phyloP scores from a whole-genome alignment of 2,113 vertebrate species.

The Cephalophus harveyi region DNA sequence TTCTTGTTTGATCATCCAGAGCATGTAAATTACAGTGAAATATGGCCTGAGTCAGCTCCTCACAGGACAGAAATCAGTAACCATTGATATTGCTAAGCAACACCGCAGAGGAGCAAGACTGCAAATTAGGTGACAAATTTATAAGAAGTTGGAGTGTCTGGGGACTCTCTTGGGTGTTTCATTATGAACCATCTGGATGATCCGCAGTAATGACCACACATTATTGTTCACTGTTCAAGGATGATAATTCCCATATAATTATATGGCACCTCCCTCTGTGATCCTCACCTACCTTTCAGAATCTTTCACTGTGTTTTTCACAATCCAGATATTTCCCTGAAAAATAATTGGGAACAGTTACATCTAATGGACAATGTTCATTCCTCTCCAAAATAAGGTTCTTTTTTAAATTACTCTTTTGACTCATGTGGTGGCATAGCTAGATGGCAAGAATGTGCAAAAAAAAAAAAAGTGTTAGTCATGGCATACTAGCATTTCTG shows the following conservation, averaged over 20 bases:
- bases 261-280: not conserved
- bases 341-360: slow-evolving; percentile 9
- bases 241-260: slow-evolving; percentile 53
- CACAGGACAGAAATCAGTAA: slow-evolving; percentile 58
- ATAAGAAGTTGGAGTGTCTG: slow-evolving; percentile 62
- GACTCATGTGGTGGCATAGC: not conserved
- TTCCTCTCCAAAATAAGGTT: not conserved
- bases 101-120: slow-evolving; percentile 50
- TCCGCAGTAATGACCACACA: slow-evolving; percentile 57
- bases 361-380: not conserved
- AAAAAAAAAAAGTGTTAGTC: not conserved
- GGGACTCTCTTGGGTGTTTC: slow-evolving; percentile 52
- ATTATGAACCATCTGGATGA: slow-evolving; percentile 70
- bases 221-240: slow-evolving; percentile 49
- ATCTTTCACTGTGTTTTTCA: not conserved
- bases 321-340: not conserved
- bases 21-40: slow-evolving; percentile 53
- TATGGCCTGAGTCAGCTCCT: slow-evolving; percentile 49
- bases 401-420: not conserved
- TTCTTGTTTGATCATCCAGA: slow-evolving; percentile 48
- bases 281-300: slow-evolving; percentile 22
- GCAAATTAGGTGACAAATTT: slow-evolving; percentile 68
- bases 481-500: not conserved
- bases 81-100: slow-evolving; percentile 69
- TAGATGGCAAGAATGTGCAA: not conserved